Conservation (phyloP, 2,797 vertebrate genomes). For the Ibycter americanus region DNA sequence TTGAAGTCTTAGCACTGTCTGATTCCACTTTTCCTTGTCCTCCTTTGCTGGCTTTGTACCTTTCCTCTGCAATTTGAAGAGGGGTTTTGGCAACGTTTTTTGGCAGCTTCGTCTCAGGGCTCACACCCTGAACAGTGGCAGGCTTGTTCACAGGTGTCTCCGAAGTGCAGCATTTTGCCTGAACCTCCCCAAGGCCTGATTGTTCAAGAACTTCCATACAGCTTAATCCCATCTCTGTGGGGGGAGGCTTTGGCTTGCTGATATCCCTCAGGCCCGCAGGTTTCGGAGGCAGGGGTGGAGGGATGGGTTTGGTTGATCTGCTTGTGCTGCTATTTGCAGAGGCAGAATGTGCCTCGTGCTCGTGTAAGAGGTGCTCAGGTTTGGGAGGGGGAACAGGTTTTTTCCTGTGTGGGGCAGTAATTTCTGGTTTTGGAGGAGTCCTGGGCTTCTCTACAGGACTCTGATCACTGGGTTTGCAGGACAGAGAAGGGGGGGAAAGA, state of each 20-base stretch:
- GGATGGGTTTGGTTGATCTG: constrained; percentile 23
- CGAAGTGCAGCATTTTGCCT: not conserved
- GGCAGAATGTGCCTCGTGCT: not conserved
- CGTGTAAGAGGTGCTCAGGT: constrained; percentile 54
- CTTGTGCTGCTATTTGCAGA: constrained; percentile 1
- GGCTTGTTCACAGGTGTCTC: not conserved
- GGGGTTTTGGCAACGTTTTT: constrained; percentile 35
- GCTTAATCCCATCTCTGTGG: not conserved
- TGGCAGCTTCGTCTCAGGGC: not conserved
- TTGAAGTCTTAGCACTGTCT: not conserved
- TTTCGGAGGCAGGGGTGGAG: constrained; percentile 52
- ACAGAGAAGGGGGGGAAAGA: constrained; percentile 60
- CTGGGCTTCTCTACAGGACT: constrained; percentile 73
- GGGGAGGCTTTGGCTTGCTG: not conserved
- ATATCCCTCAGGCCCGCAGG: constrained; percentile 18
- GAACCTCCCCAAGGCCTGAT: not conserved
- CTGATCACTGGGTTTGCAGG: constrained; percentile 70
- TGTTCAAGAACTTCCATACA: not conserved
- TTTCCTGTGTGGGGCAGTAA: constrained; percentile 65
- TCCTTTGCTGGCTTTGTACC: constrained; percentile 42
- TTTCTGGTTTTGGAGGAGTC: constrained; percentile 80
- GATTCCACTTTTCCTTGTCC: constrained; percentile 50
- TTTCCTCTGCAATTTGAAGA: constrained; percentile 64
- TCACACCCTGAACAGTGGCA: not conserved
- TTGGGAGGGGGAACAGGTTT: constrained; percentile 73